Evolutionary conservation across 2,113 vertebrate genomes (phyloP).

Genomic region (Myiopsitta monachus): DNA sequence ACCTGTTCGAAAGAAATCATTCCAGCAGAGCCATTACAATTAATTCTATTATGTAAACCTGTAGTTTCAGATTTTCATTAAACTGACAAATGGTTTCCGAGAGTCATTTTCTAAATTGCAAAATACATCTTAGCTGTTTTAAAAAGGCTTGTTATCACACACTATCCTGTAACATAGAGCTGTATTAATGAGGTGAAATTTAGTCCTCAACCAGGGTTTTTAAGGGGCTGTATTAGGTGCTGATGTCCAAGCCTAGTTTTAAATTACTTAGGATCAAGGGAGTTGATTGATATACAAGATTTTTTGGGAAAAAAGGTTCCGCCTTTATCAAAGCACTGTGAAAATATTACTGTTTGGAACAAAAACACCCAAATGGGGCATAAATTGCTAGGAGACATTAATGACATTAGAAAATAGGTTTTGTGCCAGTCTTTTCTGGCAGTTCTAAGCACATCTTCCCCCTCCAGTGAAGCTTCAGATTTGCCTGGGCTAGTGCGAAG

Average conservation of each 20-base stretch:
- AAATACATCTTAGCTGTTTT: conserved; percentile 5
- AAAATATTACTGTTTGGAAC: not conserved
- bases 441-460: not conserved
- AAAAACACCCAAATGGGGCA: not conserved
- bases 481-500: not conserved
- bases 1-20: conserved; percentile 50
- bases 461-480: not conserved
- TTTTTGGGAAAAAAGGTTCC: not conserved
- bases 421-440: not conserved
- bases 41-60: conserved; percentile 55
- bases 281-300: not conserved
- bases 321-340: not conserved
- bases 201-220: conserved; percentile 19
- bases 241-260: not conserved
- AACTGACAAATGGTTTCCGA: conserved; percentile 19
- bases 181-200: conserved; percentile 18
- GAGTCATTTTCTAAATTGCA: conserved; percentile 56
- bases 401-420: not conserved
- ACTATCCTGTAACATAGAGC: conserved; percentile 7
- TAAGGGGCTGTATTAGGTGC: not conserved
- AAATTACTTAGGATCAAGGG: not conserved
- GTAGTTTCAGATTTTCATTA: conserved; percentile 57
- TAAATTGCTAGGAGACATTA: not conserved
- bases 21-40: conserved; percentile 55
- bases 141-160: conserved; percentile 21